Evolutionary conservation across 2,888 invertebrate genomes (phyloP), one percentile per base, ranked within the genome.

Genomic region (Poecilobothrus nobilitatus): DNA sequence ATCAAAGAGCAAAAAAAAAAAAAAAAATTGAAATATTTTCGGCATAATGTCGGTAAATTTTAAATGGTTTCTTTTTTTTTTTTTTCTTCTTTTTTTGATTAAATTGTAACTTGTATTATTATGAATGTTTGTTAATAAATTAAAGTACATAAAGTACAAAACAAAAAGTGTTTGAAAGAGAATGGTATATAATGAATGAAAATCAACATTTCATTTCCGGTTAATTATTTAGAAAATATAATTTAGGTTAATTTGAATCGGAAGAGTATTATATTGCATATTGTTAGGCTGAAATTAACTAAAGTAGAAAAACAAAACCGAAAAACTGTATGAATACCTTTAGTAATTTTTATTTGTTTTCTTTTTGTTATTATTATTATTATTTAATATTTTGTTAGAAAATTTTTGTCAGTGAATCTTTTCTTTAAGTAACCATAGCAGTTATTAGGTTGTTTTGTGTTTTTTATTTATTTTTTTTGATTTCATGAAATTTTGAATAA

Each of bases 141-240:
- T 27, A 27, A 27, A 27, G 27, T 27, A 27, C 27, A 27, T 27
- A 4, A 27, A 27, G 27, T 27, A 27, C 27, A 27, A 27, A 27
- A 27, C 2, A 27, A 27, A 27, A 27, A 27, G 5, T 37, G 37
- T 37, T 37, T 37, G 37, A 37, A 12, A 10, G 7, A 10, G 37
- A 37, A 37, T 7, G 10, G 12, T 27, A 27, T 27, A 27, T 27
- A 27, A 27, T 37, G 53, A 53, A 15, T 53, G n/a, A 12, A 53
- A 53, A 53, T 18, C 9, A 53, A 53, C 53, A 12, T 53, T 53
- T 53, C 53, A 53, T 53, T 53, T 53, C 53, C 53, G 53, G 53
- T 53, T 53, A 53, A 53, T 53, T 53, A 53, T 18, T 18, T 53
- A 1, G 18, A 53, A 53, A 53, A 53, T 68, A 70, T 68, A 33